phyloP scores from a whole-genome alignment of 2,113 vertebrate species.

The Sitta europaea region DNA sequence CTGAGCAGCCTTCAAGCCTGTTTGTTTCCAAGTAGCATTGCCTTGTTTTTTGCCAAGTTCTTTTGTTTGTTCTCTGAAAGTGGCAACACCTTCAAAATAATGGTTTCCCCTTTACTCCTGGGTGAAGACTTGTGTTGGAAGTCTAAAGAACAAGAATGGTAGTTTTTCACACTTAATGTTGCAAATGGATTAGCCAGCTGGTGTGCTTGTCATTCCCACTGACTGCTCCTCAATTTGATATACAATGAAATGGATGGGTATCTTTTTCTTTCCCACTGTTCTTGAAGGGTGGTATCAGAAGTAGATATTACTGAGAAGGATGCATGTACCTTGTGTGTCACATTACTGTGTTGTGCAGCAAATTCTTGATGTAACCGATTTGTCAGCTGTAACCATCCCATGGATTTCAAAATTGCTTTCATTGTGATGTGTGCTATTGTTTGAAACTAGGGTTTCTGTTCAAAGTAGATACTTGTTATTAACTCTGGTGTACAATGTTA shows the following conservation, averaged over 20 bases:
- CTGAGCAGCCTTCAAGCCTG: not conserved
- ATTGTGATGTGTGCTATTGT: fast-evolving
- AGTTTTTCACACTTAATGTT: not conserved
- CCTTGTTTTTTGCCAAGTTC: not conserved
- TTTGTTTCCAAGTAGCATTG: not conserved
- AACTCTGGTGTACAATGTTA: not conserved
- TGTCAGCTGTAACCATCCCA: not conserved
- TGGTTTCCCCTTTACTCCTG: not conserved
- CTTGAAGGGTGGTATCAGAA: not conserved
- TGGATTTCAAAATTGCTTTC: not conserved
- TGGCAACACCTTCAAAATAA: not conserved
- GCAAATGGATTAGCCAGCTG: not conserved
- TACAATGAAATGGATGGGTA: not conserved
- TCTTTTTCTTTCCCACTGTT: not conserved
- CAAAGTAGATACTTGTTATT: not conserved
- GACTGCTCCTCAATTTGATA: not conserved
- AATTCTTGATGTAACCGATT: not conserved
- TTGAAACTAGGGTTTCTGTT: not conserved
- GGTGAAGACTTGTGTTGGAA: not conserved
- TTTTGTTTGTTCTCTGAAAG: not conserved
- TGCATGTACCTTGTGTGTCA: not conserved
- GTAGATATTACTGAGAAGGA: not conserved
- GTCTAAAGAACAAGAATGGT: not conserved
- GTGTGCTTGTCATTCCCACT: not conserved
- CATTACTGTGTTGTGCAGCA: fast-evolving